Evolutionary conservation across 2,113 vertebrate species (phyloP), one percentile per base, ranked within the genome.

Genomic region (Psophia crepitans): DNA sequence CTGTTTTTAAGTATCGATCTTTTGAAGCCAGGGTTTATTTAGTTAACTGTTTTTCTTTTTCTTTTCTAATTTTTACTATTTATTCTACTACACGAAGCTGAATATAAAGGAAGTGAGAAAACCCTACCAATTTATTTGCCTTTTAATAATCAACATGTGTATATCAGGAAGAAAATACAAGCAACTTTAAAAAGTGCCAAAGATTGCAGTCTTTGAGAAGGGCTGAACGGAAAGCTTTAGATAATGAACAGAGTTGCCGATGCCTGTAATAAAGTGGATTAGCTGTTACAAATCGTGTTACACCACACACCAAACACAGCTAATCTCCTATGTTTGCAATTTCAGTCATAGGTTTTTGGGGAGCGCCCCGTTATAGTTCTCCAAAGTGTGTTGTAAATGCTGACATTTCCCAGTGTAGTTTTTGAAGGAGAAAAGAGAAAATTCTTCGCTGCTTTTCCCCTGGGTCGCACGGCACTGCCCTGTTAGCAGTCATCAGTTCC

Each of bases 21-120:
- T 97, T 56, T 78, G 57, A 91, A 95, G 33, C 73, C 73, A 46
- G 44, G 35, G 18, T 89, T 81, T 95, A 60, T 93, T 94, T 90
- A 95, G 66, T 96, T 97, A 87, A 91, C 64, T 89, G 23, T 79
- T 96, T 97, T 95, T 85, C 68, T 96, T 86, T 97, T 95, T 87
- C n/a, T 92, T 91, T 88, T 95, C 16, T 71, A 43, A 54, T 90
- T 95, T 77, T 39, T 87, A 26, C 6, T 71, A 24, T 68, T 69
- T 86, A 4, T 92, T 94, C 14, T 88, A 57, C 91, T 84, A 14
- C 79, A 58, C 12, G 18, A 97, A 92, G 85, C 41, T 8, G 20
- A 75, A 77, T 81, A 89, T 85, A 66, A 86, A 91, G 23, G 39
- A 43, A 68, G 49, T 69, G 49, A 88, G 58, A 90, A 84, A 96